Conservation (phyloP, 2,797 vertebrate species). For the Ibycter americanus region DNA sequence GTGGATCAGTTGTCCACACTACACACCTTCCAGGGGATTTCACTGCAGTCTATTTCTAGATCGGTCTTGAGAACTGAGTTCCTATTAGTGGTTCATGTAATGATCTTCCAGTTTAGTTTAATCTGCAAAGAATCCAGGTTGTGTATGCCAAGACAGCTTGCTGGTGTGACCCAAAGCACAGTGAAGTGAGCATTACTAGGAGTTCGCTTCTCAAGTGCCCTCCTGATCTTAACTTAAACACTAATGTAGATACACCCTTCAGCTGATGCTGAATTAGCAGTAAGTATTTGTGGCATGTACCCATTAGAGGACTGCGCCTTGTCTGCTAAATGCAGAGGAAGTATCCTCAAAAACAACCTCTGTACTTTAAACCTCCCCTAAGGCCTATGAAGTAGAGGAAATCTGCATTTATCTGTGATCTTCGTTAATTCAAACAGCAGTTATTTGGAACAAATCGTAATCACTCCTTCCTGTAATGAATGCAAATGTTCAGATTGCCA, state of each 20-base stretch:
- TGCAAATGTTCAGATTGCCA: constrained; percentile 19
- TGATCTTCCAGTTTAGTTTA: not conserved
- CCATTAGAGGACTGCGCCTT: not conserved
- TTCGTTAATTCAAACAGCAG: constrained; percentile 22
- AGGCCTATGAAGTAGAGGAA: not conserved
- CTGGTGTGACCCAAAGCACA: not conserved
- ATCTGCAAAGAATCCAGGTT: not conserved
- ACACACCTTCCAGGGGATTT: not conserved
- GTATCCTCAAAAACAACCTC: not conserved
- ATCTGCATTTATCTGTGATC: constrained; percentile 2
- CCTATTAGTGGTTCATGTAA: not conserved
- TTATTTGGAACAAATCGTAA: constrained; percentile 25
- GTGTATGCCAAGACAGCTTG: not conserved
- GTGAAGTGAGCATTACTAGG: not conserved
- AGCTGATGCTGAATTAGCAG: not conserved
- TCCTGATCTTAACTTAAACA: not conserved
- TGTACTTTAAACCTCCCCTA: not conserved
- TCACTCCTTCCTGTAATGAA: not conserved
- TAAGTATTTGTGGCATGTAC: not conserved
- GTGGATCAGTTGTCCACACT: not conserved
- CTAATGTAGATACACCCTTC: not conserved
- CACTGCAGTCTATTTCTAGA: not conserved
- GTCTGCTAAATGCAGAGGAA: not conserved
- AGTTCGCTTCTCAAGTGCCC: not conserved
- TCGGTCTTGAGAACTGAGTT: not conserved